phyloP scores from a whole-genome alignment of 2,888 invertebrate species.

The Trissoscelio sp. region DNA sequence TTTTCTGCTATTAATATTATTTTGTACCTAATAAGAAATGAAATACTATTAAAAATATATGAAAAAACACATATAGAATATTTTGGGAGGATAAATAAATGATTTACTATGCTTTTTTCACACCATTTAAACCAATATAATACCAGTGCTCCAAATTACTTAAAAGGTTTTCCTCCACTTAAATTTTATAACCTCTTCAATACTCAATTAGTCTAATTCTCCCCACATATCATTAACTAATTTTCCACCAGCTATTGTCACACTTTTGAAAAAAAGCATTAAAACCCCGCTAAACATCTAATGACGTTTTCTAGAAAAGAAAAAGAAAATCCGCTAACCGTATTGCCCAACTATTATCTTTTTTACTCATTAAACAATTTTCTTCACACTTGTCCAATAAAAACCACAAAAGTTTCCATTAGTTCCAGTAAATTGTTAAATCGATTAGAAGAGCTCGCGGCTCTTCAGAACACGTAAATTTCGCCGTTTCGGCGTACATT shows the following conservation, averaged over 20 bases:
- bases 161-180: conserved; percentile 17
- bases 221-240: conserved; percentile 43
- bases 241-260: conserved; percentile 45
- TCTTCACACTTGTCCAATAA: conserved; percentile 56
- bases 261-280: conserved; percentile 54
- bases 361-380: conserved; percentile 61
- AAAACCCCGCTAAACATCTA: conserved; percentile 37
- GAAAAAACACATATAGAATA: too few species aligned
- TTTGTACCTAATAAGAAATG: too few species aligned
- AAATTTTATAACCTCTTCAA: conserved; percentile 18
- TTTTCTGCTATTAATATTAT: too few species aligned
- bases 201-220: conserved; percentile 41
- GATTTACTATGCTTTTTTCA: too few species aligned
- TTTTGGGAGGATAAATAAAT: too few species aligned
- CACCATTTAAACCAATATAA: too few species aligned
- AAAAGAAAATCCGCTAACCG: conserved; percentile 51
- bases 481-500: conserved; percentile 45
- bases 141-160: background rate
- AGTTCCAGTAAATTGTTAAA: conserved; percentile 66
- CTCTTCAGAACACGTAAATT: conserved; percentile 55
- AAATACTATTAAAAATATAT: too few species aligned
- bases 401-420: conserved; percentile 57
- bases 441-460: conserved; percentile 56
- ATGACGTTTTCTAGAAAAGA: conserved; percentile 11
- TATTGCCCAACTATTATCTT: conserved; percentile 52